A percentile compares a stretch with the other conserved stretches of the same genome.
Conservation (phyloP, 2,113 vertebrate genomes). For the Chlorodrepanis virens region DNA sequence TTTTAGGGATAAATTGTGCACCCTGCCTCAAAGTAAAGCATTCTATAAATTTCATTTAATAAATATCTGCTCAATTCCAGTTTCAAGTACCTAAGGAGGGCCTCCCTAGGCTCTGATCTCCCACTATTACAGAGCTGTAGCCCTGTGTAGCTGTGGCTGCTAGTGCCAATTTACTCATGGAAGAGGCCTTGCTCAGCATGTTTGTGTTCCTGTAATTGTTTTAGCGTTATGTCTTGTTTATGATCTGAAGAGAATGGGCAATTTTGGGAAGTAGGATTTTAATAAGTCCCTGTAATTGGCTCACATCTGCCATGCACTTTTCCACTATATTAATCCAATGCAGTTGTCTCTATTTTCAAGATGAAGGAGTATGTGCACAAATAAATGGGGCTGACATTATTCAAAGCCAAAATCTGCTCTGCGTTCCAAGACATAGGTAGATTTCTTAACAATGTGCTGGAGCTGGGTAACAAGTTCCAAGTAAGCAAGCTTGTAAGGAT, state of each 20-base stretch:
- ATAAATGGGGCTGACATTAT: background rate
- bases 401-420: background rate
- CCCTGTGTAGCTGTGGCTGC: background rate
- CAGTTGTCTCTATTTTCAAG: background rate
- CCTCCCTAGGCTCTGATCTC: background rate
- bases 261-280: background rate
- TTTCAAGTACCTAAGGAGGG: background rate
- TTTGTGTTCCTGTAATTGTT: background rate
- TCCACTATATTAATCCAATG: background rate
- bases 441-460: background rate
- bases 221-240: background rate
- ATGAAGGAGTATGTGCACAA: background rate
- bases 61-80: background rate
- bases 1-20: background rate
- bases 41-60: background rate
- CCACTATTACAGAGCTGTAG: background rate
- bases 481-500: background rate
- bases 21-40: background rate
- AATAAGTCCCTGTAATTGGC: background rate
- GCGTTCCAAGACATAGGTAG: background rate
- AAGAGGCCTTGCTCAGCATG: background rate
- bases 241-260: background rate
- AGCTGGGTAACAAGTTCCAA: background rate
- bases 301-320: background rate
- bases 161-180: background rate